These are phyloP conservation scores for Syngnathus typhle DNA, from an alignment of 2,113 vertebrate species.

Conservation along the genomic window DNA sequence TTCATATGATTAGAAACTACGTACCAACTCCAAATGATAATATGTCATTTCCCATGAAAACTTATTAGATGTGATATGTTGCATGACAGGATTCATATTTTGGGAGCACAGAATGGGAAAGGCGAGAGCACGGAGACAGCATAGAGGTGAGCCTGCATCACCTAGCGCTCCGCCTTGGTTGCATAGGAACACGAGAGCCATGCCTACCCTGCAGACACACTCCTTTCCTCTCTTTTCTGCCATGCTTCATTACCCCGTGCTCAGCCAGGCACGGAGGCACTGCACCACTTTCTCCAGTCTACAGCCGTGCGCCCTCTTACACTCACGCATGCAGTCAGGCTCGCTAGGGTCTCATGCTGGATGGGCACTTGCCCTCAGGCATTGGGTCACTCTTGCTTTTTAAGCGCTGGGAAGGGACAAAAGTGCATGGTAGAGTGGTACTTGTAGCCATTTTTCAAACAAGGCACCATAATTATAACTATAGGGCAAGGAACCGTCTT, in stretches of 20 bases:
- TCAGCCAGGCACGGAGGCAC: constrained; percentile 69
- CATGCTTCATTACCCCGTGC: constrained; percentile 71
- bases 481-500: neutral
- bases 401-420: constrained; percentile 30
- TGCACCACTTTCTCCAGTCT: constrained; percentile 63
- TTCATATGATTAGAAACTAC: constrained; percentile 8
- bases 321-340: constrained; percentile 33
- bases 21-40: neutral
- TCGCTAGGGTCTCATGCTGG: constrained; percentile 38
- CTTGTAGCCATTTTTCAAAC: neutral
- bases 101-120: constrained; percentile 13
- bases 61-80: constrained; percentile 14
- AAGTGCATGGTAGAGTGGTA: constrained; percentile 15
- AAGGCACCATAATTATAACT: neutral
- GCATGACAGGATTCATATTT: constrained; percentile 15
- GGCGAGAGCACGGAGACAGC: constrained; percentile 41
- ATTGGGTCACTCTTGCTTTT: constrained; percentile 51
- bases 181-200: constrained; percentile 67
- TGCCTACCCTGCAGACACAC: constrained; percentile 67
- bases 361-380: constrained; percentile 51
- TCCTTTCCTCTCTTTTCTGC: constrained; percentile 63
- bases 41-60: constrained; percentile 16
- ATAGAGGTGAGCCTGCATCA: constrained; percentile 58
- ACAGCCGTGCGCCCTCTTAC: constrained; percentile 46
- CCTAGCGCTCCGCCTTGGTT: constrained; percentile 63